Conservation (phyloP, 2,797 vertebrate genomes). For the Sylvilagus floridanus region DNA sequence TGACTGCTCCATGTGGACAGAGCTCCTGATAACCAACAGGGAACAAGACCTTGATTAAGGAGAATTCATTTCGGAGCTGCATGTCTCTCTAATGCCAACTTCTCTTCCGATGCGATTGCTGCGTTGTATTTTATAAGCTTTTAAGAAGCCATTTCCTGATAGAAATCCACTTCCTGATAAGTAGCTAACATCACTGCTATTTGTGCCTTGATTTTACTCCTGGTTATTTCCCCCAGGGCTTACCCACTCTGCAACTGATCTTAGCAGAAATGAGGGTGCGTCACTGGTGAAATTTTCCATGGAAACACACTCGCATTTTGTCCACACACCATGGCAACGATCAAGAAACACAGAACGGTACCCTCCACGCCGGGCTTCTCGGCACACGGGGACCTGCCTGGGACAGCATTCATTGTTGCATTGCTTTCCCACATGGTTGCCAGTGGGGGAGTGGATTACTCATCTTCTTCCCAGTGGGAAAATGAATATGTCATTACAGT, state of each 20-base stretch:
- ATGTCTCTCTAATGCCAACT: not conserved
- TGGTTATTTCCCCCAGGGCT: not conserved
- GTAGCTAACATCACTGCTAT: not conserved
- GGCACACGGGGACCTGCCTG: not conserved
- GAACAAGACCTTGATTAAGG: not conserved
- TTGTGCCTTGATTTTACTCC: slow-evolving; percentile 3
- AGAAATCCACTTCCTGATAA: not conserved
- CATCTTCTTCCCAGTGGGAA: slow-evolving; percentile 6
- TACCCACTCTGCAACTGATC: not conserved
- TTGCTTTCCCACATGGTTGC: not conserved
- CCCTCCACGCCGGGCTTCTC: fast-evolving
- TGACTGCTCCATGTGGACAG: not conserved
- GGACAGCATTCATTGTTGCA: not conserved
- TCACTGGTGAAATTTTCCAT: slow-evolving; percentile 63
- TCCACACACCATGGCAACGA: slow-evolving; percentile 17
- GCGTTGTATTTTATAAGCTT: slow-evolving; percentile 35
- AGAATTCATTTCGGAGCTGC: not conserved
- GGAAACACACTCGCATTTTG: slow-evolving; percentile 41
- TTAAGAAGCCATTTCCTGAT: not conserved
- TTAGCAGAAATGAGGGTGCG: slow-evolving; percentile 26
- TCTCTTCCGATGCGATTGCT: not conserved
- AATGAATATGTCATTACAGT: slow-evolving; percentile 13
- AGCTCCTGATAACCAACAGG: not conserved
- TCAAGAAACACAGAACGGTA: not conserved
- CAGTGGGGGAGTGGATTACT: not conserved